Conservation (phyloP, 2,888 invertebrate genomes). For the Aquatica leii region DNA sequence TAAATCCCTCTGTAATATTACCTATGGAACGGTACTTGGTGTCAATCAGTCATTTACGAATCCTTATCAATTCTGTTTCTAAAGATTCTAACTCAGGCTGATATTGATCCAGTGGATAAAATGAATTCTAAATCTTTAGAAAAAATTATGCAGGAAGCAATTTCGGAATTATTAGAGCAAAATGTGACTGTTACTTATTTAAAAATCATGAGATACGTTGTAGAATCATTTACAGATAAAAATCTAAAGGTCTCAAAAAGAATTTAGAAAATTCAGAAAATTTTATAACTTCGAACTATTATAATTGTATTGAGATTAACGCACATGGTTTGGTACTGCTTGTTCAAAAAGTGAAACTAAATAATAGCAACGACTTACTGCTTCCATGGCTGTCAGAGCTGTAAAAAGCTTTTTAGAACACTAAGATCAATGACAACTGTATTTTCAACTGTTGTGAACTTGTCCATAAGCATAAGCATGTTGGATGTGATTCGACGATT, state of each 20-base stretch:
- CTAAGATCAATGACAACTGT: neutral
- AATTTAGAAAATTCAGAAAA: too few species aligned
- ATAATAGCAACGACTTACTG: neutral
- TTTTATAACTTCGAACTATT: too few species aligned
- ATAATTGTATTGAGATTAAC: too few species aligned
- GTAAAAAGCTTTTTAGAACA: neutral
- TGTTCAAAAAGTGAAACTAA: neutral
- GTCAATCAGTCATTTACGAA: neutral
- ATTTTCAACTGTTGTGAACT: neutral
- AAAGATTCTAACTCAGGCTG: neutral
- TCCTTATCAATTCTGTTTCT: neutral
- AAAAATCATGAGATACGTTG: neutral
- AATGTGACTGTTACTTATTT: neutral
- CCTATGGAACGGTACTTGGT: too few species aligned
- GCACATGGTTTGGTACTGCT: too few species aligned
- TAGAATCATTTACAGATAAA: too few species aligned
- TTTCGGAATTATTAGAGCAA: too few species aligned
- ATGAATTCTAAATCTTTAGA: conserved; percentile 3
- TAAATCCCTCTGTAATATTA: too few species aligned
- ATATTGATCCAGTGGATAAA: neutral
- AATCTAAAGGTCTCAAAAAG: too few species aligned
- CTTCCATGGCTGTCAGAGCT: neutral
- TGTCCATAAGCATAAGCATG: too few species aligned
- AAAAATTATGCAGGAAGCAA: neutral
- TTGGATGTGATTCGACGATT: neutral